Evolutionary conservation across 2,888 invertebrate genomes (phyloP).

Genomic region (Aproaerema taeniolella): DNA sequence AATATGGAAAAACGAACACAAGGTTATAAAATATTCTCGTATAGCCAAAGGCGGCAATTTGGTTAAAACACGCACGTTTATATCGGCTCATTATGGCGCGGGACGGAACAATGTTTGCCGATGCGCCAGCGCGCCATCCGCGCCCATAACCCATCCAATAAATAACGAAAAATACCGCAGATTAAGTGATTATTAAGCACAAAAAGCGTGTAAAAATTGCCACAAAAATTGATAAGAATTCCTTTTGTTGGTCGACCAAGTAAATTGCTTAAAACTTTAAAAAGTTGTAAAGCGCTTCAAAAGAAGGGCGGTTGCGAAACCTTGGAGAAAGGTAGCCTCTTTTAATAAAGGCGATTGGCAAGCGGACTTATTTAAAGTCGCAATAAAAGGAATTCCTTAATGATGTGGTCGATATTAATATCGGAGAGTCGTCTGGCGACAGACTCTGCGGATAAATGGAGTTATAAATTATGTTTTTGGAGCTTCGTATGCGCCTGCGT

Average conservation of each 20-base stretch:
- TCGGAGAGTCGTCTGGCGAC: constrained; percentile 50
- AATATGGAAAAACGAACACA: constrained; percentile 24
- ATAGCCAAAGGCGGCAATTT: constrained; percentile 35
- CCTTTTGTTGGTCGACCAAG: constrained; percentile 46
- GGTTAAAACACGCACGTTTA: constrained; percentile 34
- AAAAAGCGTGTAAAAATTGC: constrained; percentile 45
- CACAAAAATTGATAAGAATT: constrained; percentile 51
- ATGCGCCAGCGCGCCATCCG: constrained; percentile 33
- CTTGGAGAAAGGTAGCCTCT: constrained; percentile 70
- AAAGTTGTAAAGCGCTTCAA: constrained; percentile 43
- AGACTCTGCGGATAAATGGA: constrained; percentile 58
- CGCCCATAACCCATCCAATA: constrained; percentile 30
- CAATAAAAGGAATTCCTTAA: constrained; percentile 76
- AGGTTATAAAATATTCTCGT: constrained; percentile 26
- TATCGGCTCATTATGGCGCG: constrained; percentile 37
- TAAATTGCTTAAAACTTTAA: constrained; percentile 46
- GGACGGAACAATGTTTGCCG: constrained; percentile 33
- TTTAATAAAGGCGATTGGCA: constrained; percentile 61
- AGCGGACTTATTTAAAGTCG: constrained; percentile 69
- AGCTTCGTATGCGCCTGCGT: constrained; percentile 23
- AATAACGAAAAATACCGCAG: constrained; percentile 43
- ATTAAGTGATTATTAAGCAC: constrained; percentile 58
- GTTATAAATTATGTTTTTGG: constrained; percentile 71
- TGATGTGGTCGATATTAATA: constrained; percentile 73
- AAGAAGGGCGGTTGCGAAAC: constrained; percentile 68